Evolutionary conservation across 92 coral and sea anemone species (phyloP).

Genomic region (Bergia puertoricense): DNA sequence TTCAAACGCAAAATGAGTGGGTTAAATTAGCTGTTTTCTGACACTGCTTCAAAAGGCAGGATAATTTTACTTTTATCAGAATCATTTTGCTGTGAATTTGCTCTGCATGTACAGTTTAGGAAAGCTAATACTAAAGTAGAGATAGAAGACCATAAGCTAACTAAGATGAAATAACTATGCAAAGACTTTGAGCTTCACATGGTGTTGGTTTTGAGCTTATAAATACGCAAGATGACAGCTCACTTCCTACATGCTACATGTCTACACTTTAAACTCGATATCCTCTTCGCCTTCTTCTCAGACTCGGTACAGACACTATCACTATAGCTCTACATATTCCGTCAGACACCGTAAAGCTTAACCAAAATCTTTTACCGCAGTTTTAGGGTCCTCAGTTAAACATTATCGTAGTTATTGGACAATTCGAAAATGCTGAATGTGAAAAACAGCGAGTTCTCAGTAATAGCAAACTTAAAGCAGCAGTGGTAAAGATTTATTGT

Average conservation of each 20-base stretch:
- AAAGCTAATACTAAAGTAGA: not conserved
- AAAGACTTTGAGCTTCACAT: not conserved
- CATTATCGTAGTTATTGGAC: not conserved
- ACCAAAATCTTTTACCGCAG: not conserved
- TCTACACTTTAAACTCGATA: not conserved
- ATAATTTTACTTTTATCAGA: not conserved
- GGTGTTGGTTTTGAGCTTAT: not conserved
- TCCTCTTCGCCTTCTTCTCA: not conserved
- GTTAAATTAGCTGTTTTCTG: too few species aligned
- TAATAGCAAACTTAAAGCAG: not conserved
- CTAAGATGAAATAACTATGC: not conserved
- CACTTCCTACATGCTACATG: not conserved
- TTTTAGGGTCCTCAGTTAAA: too few species aligned
- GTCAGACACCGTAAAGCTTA: too few species aligned
- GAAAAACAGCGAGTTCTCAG: not conserved
- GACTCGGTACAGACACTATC: not conserved
- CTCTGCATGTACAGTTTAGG: not conserved
- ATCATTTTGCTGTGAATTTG: not conserved
- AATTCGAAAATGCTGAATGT: not conserved
- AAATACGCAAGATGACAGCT: not conserved
- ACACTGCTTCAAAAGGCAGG: too few species aligned
- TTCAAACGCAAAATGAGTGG: too few species aligned
- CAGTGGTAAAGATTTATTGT: not conserved
- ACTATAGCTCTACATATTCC: too few species aligned
- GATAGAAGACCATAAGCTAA: not conserved